Evolutionary conservation across 2,113 vertebrate genomes (phyloP).

Genomic region (Planiliza haematocheilus): DNA sequence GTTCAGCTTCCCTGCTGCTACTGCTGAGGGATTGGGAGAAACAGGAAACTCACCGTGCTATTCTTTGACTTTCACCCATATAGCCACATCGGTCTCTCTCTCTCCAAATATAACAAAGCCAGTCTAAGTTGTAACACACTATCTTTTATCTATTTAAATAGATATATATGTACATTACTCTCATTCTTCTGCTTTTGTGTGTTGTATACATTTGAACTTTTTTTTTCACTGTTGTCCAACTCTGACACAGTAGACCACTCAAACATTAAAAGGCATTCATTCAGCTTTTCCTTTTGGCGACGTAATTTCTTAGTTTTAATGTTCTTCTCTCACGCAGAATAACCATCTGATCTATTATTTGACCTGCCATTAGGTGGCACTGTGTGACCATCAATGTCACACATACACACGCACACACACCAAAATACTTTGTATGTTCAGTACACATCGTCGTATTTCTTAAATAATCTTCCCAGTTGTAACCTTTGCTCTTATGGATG

Average conservation of each 20-base stretch:
- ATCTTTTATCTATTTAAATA: conserved; percentile 1
- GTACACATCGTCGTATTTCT: neutral
- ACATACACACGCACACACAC: neutral
- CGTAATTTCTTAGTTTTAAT: neutral
- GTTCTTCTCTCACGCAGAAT: neutral
- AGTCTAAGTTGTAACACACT: neutral
- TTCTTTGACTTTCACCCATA: conserved; percentile 2
- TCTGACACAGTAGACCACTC: neutral
- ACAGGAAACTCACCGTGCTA: neutral
- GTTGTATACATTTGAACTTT: neutral
- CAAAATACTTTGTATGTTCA: too few relatives aligned
- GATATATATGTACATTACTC: too few relatives aligned
- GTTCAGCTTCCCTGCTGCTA: conserved; percentile 42
- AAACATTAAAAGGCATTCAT: neutral
- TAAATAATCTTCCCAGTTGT: neutral
- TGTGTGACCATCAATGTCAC: conserved; percentile 48
- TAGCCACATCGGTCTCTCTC: conserved; percentile 17
- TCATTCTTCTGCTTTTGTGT: neutral
- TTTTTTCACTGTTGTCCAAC: too few relatives aligned
- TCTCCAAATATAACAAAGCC: neutral
- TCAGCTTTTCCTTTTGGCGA: neutral
- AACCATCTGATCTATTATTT: neutral
- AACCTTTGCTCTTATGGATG: neutral
- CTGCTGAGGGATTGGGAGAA: conserved; percentile 24
- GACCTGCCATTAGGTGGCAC: conserved; percentile 72